Conservation (phyloP, 2,888 invertebrate species). For the Gymnosoma rotundatum region DNA sequence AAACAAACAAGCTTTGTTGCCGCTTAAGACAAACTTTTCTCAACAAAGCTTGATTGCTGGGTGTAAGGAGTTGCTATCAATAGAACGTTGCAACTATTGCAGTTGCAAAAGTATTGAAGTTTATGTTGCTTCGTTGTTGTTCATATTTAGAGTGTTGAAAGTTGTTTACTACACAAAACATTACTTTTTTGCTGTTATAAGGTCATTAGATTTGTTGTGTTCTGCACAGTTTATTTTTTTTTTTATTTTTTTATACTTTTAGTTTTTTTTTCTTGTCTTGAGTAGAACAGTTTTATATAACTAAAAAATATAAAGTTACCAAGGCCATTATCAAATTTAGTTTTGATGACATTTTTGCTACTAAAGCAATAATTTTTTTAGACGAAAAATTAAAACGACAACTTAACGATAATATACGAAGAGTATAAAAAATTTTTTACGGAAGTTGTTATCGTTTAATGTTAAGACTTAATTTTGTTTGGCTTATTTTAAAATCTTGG, state of each 20-base stretch:
- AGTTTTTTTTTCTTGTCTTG: neutral
- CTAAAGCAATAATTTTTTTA: slow-evolving; percentile 17
- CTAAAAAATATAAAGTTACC: slow-evolving; percentile 45
- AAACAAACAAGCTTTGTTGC: slow-evolving; percentile 68
- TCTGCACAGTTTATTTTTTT: slow-evolving; percentile 39
- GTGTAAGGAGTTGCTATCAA: slow-evolving; percentile 24
- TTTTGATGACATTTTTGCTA: slow-evolving; percentile 46
- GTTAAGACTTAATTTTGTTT: too few species aligned
- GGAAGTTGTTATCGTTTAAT: too few species aligned
- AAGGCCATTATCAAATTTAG: slow-evolving; percentile 61
- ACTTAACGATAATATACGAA: too few species aligned
- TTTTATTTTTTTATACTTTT: slow-evolving; percentile 9
- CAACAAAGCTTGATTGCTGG: slow-evolving; percentile 30
- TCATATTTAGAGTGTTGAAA: slow-evolving; percentile 11
- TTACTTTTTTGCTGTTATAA: slow-evolving; percentile 52
- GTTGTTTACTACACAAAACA: neutral
- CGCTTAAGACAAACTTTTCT: slow-evolving; percentile 54
- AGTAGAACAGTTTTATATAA: slow-evolving; percentile 31
- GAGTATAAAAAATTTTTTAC: neutral
- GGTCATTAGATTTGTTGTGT: slow-evolving; percentile 49
- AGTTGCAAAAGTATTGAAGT: slow-evolving; percentile 30
- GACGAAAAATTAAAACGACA: neutral
- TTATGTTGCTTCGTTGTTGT: slow-evolving; percentile 19
- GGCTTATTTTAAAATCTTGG: too few species aligned
- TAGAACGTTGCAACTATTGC: slow-evolving; percentile 30